Evolutionary conservation across 1,140 invertebrate species (phyloP), one percentile per base, ranked within the genome.

Genomic region (Drosophila lacteicornis): DNA sequence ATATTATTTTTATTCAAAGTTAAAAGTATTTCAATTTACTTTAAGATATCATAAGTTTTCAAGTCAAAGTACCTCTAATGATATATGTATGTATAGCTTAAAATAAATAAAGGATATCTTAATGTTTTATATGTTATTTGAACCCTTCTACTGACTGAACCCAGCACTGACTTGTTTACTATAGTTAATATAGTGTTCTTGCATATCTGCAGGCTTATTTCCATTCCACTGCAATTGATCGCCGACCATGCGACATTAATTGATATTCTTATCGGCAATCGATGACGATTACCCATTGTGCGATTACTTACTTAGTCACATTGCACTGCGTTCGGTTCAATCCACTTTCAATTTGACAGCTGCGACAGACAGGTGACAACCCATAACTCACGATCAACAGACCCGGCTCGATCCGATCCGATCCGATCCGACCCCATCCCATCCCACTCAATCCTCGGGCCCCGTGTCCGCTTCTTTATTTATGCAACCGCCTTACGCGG

Each of bases 311-410:
- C 70, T 73, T 43, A 71, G 30, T 73, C 69, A 60, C 53, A 75
- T 58, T 57, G 62, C 61, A 57, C 17, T 42, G 47, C 65, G 57
- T 63, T 69, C 75, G 63, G 59, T 51, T 85, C 91, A 92, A 91
- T 91, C 91, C 91, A 91, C 91, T 92, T 92, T 92, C 91, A 78
- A 92, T 92, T 92, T 92, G 91, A 92, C 91, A 92, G 81, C 61
- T 68, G 61, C 86, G 84, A 92, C 91, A 92, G 91, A 92, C 91
- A 92, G 87, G 91, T 92, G 91, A 92, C 91, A 92, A 92, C 57
- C 88, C 88, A 92, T 92, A 92, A 92, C 84, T 92, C 82, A 92
- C 74, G 63, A 66, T 70, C 66, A 58, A 56, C 60, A 43, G 65
- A 36, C 55, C 53, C 42, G 51, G 65, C 69, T 82, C 90, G 75